phyloP scores from a whole-genome alignment of 2,113 vertebrate genomes.

The Pterocles orientalis region DNA sequence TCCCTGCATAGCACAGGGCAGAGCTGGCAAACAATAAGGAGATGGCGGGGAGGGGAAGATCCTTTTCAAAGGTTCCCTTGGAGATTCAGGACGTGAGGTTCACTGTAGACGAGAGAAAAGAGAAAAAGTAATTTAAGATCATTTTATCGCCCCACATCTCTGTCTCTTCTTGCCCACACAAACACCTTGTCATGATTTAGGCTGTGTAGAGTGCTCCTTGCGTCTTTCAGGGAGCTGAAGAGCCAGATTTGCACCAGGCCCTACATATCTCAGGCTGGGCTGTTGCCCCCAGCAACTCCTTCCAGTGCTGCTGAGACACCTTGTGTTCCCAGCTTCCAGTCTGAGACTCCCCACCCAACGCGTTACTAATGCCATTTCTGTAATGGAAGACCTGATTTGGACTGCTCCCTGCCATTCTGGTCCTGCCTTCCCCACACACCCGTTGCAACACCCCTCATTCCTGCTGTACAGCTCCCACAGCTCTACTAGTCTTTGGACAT shows the following conservation, averaged over 20 bases:
- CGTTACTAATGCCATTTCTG: not conserved
- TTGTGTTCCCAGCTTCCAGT: not conserved
- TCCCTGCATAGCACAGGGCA: not conserved
- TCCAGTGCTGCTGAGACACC: not conserved
- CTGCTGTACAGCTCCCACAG: not conserved
- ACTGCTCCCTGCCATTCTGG: not conserved
- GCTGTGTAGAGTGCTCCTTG: not conserved
- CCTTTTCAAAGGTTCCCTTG: constrained; percentile 56
- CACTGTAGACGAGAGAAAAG: constrained; percentile 54
- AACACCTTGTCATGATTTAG: constrained; percentile 24
- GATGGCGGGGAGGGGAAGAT: constrained; percentile 12
- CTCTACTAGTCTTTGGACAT: not conserved
- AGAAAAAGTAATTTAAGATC: constrained; percentile 49
- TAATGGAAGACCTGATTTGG: not conserved
- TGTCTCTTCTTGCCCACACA: constrained; percentile 16
- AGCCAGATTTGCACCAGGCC: not conserved
- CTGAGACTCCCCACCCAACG: not conserved
- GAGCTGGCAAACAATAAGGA: constrained; percentile 35
- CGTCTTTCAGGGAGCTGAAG: not conserved
- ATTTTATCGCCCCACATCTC: not conserved
- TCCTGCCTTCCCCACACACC: not conserved
- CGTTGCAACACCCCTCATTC: not conserved
- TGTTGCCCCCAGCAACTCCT: not conserved
- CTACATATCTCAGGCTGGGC: not conserved
- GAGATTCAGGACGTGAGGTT: constrained; percentile 50